Conservation (phyloP, 2,888 invertebrate genomes). For the Trilocha varians region DNA sequence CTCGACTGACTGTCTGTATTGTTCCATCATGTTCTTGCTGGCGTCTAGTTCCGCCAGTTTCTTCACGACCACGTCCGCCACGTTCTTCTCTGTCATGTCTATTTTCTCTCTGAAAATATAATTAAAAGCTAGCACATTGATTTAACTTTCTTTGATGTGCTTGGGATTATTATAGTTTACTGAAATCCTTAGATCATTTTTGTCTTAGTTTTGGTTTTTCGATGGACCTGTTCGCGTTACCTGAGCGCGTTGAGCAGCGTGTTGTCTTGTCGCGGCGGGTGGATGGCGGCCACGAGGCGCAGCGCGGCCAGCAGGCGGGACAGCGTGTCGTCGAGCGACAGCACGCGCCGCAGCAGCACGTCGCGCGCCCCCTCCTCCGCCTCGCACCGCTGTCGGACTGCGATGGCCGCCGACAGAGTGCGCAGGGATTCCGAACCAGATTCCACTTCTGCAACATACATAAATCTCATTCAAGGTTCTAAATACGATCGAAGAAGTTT, state of each 20-base stretch:
- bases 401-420: constrained; percentile 84
- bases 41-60: constrained; percentile 62
- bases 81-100: constrained; percentile 58
- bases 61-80: constrained; percentile 60
- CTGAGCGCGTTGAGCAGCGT: constrained; percentile 57
- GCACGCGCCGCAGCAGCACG: constrained; percentile 36
- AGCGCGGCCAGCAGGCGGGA: constrained; percentile 83
- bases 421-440: constrained; percentile 78
- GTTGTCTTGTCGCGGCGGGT: constrained; percentile 76
- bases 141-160: too few relatives aligned
- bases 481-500: too few relatives aligned
- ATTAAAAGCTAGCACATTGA: too few relatives aligned
- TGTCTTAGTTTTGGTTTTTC: too few relatives aligned
- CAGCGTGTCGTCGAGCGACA: constrained; percentile 76
- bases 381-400: constrained; percentile 79
- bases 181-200: too few relatives aligned
- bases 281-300: constrained; percentile 79
- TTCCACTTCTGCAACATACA: constrained; percentile 26
- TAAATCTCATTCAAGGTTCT: too few relatives aligned
- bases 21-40: constrained; percentile 56
- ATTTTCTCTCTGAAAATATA: constrained; percentile 48
- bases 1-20: constrained; percentile 58
- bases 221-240: too few relatives aligned
- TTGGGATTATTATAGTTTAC: too few relatives aligned
- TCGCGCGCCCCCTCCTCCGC: constrained; percentile 65